Evolutionary conservation across 1,140 invertebrate species (phyloP).

Genomic region (Nebria ingens): DNA sequence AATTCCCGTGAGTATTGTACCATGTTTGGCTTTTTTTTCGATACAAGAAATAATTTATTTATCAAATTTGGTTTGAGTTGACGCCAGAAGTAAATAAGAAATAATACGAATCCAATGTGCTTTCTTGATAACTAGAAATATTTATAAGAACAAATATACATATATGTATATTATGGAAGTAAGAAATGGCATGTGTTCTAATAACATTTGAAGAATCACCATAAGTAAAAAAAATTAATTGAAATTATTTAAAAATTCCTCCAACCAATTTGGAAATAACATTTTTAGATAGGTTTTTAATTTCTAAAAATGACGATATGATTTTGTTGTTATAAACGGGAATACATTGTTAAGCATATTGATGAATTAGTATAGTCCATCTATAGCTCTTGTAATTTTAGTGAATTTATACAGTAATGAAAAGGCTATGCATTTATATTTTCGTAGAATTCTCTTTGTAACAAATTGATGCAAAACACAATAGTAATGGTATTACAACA

Average conservation of each 20-base stretch:
- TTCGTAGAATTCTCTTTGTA: background rate
- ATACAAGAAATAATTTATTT: background rate
- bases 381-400: too few relatives aligned
- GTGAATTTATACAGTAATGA: too few relatives aligned
- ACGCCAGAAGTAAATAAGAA: background rate
- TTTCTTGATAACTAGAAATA: background rate
- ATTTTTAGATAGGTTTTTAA: too few relatives aligned
- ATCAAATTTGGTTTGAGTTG: background rate
- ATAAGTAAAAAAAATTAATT: too few relatives aligned
- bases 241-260: too few relatives aligned
- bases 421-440: too few relatives aligned
- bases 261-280: too few relatives aligned
- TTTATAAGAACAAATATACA: too few relatives aligned
- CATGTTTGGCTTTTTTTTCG: background rate
- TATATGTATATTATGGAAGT: background rate
- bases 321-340: too few relatives aligned
- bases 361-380: too few relatives aligned
- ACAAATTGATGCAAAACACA: background rate
- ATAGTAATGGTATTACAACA: background rate
- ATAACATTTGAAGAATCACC: background rate
- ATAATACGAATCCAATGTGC: background rate
- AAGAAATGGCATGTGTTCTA: background rate
- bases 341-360: too few relatives aligned
- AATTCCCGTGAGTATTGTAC: background rate
- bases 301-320: too few relatives aligned